Base-by-base conservation (phyloP, 2,797 vertebrate genomes). In the Anguilla megastoma region DNA sequence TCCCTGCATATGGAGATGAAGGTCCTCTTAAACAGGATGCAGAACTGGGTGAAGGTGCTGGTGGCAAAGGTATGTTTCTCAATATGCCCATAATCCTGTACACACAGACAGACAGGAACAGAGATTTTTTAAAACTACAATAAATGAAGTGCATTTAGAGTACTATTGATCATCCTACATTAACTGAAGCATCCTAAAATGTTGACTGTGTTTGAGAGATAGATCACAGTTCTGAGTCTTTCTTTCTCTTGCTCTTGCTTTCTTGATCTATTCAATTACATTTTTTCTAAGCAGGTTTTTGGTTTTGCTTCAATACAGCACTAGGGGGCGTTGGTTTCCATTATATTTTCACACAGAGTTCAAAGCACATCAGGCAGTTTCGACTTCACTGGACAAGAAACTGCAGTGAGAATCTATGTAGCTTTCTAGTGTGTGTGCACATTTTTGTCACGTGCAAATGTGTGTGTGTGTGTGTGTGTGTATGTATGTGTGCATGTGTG, bases 51-150 rank as follows among this genome's bases (percentile, higher is more conserved):
- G 79, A 97, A 95, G 85, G 98, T 96, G 93, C 97, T 99, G 90
- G 98, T 99, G 90, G 98, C 97, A 90, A 99, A 99, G 0, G 97
- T 99, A 90, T 97, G 98, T 91, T 98, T 99, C 95, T 99, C 98
- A 0, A 98, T 97, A 86, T 97, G 96, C 86, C 97, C 98, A 88
- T 96, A 95, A 87, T 95, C 95, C 95, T 97, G 94, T 86, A 50
- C 6, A 63, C 85, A 86, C 52, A 52, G 76, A 84, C 27, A 86
- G 27, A 79, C 9, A 85, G 10, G 45, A 24, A 21, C 30, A 66
- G 52, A 48, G 27, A 84, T 66, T 54, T 21, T 74, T 18, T 18
- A n/a, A 82, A 82, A 18, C 0, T 82, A 76, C 8, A 50, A 82
- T 41, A 41, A 82, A 45, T 76, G 3, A 14, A 41, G 14, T 79